These are phyloP conservation scores for Sarcophaga variegata DNA, from an alignment of 2,888 invertebrate genomes.

Conservation along the genomic window DNA sequence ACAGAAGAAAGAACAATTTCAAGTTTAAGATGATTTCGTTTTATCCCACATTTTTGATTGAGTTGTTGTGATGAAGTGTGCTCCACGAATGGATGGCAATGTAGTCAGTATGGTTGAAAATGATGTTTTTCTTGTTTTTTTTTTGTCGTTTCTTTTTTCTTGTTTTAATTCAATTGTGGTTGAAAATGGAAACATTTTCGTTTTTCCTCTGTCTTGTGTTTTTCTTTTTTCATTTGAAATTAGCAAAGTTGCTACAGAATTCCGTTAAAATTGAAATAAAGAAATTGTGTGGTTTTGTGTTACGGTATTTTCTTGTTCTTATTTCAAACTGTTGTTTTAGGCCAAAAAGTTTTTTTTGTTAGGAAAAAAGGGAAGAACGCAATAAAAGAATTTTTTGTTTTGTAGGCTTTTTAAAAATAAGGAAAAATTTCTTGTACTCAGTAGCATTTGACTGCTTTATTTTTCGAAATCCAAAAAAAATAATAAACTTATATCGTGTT, in stretches of 20 bases:
- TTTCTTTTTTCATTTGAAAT: conserved; percentile 28
- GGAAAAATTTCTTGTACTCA: conserved; percentile 51
- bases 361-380: conserved; percentile 30
- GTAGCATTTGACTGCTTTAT: conserved; percentile 64
- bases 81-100: background rate
- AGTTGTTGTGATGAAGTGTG: conserved; percentile 18
- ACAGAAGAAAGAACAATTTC: conserved; percentile 21
- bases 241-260: conserved; percentile 45
- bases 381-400: conserved; percentile 41
- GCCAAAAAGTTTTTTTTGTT: conserved; percentile 47
- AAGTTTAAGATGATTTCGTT: conserved; percentile 21
- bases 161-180: conserved; percentile 59
- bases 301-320: conserved; percentile 66
- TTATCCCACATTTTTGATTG: conserved; percentile 42
- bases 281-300: conserved; percentile 60
- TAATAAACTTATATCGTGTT: conserved; percentile 14
- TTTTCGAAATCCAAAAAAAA: conserved; percentile 1
- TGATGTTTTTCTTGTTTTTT: conserved; percentile 12
- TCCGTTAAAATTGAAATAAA: conserved; percentile 52
- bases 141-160: background rate
- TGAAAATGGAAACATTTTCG: conserved; percentile 39
- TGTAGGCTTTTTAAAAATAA: conserved; percentile 56
- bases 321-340: conserved; percentile 27
- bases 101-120: conserved; percentile 28
- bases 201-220: background rate